Percentiles rank a stretch among this genome's conserved stretches.
Evolutionary conservation across 2,797 vertebrate species (phyloP).

Genomic region (Gymnoscopelus microlampas): DNA sequence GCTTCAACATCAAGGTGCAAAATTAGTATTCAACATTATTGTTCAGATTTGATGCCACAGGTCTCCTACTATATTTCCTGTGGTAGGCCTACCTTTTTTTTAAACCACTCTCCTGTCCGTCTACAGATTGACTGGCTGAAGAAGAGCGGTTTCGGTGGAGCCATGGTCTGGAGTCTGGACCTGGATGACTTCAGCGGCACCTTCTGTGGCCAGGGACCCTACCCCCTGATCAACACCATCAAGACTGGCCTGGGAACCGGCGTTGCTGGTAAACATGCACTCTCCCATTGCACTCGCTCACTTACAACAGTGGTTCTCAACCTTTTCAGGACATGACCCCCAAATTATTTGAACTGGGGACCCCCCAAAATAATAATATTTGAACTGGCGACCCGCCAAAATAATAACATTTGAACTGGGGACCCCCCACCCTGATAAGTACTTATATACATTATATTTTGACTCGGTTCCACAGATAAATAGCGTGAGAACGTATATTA

Average conservation of each 20-base stretch:
- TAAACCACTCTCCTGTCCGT: neutral
- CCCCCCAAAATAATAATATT: too few relatives aligned
- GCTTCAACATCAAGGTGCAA: constrained; percentile 64
- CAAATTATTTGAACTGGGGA: too few relatives aligned
- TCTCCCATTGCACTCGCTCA: neutral
- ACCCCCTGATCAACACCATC: constrained; percentile 71
- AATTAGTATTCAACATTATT: constrained; percentile 14
- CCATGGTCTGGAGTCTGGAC: constrained; percentile 71
- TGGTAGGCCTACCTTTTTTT: neutral
- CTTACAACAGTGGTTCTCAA: neutral
- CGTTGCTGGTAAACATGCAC: neutral
- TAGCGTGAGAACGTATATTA: too few relatives aligned
- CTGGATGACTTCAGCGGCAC: constrained; percentile 78
- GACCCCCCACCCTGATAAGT: too few relatives aligned
- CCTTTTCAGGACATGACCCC: too few relatives aligned
- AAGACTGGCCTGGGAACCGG: constrained; percentile 44
- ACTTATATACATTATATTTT: too few relatives aligned
- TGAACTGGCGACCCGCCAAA: too few relatives aligned
- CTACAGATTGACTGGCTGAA: constrained; percentile 20
- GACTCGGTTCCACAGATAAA: too few relatives aligned
- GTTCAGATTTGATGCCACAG: neutral
- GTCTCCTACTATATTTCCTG: neutral
- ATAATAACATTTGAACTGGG: too few relatives aligned
- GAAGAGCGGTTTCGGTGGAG: constrained; percentile 63
- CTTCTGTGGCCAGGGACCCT: constrained; percentile 78